Conservation (phyloP, 2,888 invertebrate species). For the Nomada lathburiana region DNA sequence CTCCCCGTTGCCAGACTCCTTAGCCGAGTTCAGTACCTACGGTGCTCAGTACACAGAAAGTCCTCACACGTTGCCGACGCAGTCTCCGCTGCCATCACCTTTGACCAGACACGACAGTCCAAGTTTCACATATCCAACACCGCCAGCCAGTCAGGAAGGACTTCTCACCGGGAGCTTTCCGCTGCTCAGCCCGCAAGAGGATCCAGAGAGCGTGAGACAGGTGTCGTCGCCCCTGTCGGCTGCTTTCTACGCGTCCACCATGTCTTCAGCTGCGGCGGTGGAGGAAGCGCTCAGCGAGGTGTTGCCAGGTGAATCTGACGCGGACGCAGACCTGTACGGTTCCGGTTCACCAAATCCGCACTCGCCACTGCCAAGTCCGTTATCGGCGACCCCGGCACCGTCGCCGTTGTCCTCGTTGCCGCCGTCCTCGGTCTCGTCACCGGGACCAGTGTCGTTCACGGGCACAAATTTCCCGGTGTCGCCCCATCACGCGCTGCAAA, state of each 20-base stretch:
- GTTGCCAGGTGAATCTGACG: constrained; percentile 90
- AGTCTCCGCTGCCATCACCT: constrained; percentile 89
- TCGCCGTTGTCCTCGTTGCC: constrained; percentile 84
- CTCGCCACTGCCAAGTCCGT: constrained; percentile 87
- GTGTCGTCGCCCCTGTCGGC: constrained; percentile 93
- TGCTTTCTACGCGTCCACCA: constrained; percentile 93
- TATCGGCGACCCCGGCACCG: constrained; percentile 88
- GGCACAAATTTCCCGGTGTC: constrained; percentile 82
- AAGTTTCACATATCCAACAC: constrained; percentile 93
- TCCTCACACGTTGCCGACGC: constrained; percentile 85
- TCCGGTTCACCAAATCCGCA: constrained; percentile 84
- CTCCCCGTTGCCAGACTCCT: constrained; percentile 91
- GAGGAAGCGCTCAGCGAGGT: constrained; percentile 95
- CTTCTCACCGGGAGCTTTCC: constrained; percentile 87
- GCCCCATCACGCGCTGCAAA: constrained; percentile 87
- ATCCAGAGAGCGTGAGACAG: constrained; percentile 88
- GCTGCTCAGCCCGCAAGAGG: constrained; percentile 83
- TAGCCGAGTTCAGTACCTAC: constrained; percentile 93
- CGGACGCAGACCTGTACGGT: constrained; percentile 84
- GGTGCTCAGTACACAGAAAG: constrained; percentile 84
- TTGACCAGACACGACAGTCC: constrained; percentile 89
- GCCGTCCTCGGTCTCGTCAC: constrained; percentile 82
- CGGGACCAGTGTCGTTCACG: constrained; percentile 80
- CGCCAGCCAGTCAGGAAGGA: constrained; percentile 94
- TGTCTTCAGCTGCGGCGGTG: constrained; percentile 94